A percentile compares a stretch with the other conserved stretches of the same genome.
Conservation (phyloP, 2,797 vertebrate genomes). For the Macropus fuliginosus region DNA sequence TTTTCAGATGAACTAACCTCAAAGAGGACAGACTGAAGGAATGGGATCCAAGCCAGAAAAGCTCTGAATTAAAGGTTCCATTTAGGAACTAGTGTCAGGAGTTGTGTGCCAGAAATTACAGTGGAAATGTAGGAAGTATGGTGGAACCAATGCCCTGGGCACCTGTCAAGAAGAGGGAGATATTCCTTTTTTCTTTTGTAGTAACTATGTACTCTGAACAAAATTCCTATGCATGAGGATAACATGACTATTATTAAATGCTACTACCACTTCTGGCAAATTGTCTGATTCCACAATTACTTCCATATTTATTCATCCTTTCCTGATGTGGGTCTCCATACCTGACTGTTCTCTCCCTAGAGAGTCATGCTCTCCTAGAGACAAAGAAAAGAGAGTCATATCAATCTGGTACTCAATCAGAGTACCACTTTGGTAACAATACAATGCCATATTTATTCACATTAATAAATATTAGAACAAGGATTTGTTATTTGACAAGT, state of each 20-base stretch:
- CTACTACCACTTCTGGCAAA: no score
- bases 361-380: no score
- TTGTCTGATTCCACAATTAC: no score
- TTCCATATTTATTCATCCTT: no score
- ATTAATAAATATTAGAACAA: background rate
- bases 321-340: no score
- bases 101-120: no score
- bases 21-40: background rate
- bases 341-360: no score
- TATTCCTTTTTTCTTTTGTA: background rate
- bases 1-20: background rate
- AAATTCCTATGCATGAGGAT: background rate
- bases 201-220: background rate
- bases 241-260: background rate
- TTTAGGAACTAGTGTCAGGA: no score
- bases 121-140: background rate
- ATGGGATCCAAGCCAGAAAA: background rate
- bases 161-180: background rate
- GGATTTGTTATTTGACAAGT: background rate
- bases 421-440: background rate
- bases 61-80: background rate
- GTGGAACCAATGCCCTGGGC: background rate
- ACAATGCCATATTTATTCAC: background rate
- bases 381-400: no score
- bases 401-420: background rate